These are phyloP conservation scores for Prenolepis imparis DNA, from an alignment of 2,888 invertebrate genomes.

Conservation along the genomic window DNA sequence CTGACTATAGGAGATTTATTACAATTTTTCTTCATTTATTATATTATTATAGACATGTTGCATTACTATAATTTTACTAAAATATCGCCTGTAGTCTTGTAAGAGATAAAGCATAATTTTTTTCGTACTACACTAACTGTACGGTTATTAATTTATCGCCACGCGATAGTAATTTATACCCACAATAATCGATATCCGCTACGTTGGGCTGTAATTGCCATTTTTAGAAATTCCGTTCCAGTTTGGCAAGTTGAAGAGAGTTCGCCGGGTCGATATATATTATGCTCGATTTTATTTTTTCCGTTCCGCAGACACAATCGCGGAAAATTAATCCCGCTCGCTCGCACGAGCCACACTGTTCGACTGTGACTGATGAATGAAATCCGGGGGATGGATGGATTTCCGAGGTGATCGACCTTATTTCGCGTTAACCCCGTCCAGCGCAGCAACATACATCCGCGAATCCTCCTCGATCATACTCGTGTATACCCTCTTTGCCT, in stretches of 20 bases:
- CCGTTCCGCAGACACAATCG: constrained; percentile 54
- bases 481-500: constrained; percentile 6
- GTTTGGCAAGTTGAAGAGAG: background rate
- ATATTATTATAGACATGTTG: background rate
- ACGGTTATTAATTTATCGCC: constrained; percentile 22
- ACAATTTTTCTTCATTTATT: background rate
- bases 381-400: constrained; percentile 76
- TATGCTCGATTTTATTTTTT: constrained; percentile 53
- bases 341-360: constrained; percentile 46
- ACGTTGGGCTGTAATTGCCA: background rate
- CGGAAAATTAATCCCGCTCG: constrained; percentile 70
- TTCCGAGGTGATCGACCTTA: constrained; percentile 80
- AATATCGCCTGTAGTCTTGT: background rate
- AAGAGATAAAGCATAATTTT: background rate
- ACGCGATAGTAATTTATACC: too few relatives aligned
- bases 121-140: background rate
- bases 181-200: background rate
- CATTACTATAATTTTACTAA: background rate
- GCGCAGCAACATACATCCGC: constrained; percentile 50
- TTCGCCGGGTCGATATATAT: constrained; percentile 44
- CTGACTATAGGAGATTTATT: background rate
- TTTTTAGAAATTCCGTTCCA: constrained; percentile 17
- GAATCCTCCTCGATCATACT: constrained; percentile 56
- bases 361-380: constrained; percentile 82
- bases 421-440: constrained; percentile 73